A percentile compares a stretch with the other conserved stretches of the same genome.
Conservation (phyloP, 2,113 vertebrate genomes). For the Myiopsitta monachus region DNA sequence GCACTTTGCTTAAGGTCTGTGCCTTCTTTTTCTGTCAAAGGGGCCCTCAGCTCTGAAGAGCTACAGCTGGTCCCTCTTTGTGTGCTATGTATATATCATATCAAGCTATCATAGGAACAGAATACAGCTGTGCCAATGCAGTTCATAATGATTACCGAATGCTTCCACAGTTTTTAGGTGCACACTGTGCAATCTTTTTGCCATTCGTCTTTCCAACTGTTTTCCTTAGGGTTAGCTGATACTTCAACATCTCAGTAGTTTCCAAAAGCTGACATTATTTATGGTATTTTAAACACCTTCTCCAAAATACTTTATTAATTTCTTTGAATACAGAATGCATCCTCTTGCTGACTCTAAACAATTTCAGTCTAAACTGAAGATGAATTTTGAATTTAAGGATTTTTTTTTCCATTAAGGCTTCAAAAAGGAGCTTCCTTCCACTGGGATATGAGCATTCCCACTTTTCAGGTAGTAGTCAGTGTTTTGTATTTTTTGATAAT, state of each 20-base stretch:
- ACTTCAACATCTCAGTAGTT: background rate
- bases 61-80: background rate
- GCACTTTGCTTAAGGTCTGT: background rate
- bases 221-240: background rate
- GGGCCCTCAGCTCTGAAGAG: background rate
- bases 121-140: background rate
- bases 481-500: background rate
- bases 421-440: background rate
- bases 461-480: background rate
- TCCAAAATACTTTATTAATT: background rate
- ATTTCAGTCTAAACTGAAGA: background rate
- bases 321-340: background rate
- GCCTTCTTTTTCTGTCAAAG: background rate
- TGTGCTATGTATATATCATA: background rate
- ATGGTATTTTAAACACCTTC: background rate
- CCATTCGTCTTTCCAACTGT: background rate
- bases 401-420: background rate
- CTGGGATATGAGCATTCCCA: background rate
- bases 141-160: background rate
- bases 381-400: background rate
- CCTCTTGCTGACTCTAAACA: background rate
- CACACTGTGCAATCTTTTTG: background rate
- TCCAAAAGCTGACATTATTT: background rate
- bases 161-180: background rate
- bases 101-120: fast-evolving